phyloP scores from a whole-genome alignment of 2,113 vertebrate species.

The Odontophorus gujanensis region DNA sequence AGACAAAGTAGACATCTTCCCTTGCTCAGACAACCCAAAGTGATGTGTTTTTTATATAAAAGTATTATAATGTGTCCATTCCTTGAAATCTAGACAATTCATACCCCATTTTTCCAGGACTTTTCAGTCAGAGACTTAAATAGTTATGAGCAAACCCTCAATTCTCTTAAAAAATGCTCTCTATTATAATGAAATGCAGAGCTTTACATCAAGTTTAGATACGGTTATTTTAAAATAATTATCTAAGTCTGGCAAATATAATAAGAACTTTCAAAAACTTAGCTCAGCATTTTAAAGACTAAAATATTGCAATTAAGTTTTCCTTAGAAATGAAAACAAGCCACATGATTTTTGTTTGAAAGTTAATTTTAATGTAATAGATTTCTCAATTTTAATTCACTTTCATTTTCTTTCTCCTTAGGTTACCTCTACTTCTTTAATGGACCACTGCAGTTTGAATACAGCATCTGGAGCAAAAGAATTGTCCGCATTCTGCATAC shows the following conservation, averaged over 20 bases:
- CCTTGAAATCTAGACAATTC: not conserved
- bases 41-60: not conserved
- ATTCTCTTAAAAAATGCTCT: not conserved
- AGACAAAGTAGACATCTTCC: not conserved
- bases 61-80: not conserved
- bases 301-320: not conserved
- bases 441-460: conserved; percentile 87
- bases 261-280: not conserved
- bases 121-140: not conserved
- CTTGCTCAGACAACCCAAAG: not conserved
- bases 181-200: not conserved
- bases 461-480: conserved; percentile 86
- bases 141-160: not conserved
- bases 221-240: not conserved
- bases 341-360: not conserved
- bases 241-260: not conserved
- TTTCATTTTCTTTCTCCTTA: conserved; percentile 55
- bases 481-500: conserved; percentile 84
- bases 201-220: not conserved
- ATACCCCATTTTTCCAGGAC: not conserved
- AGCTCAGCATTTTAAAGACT: not conserved
- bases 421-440: conserved; percentile 93
- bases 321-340: not conserved
- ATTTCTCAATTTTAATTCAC: not conserved
- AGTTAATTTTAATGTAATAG: not conserved